A percentile compares a stretch with the other conserved stretches of the same genome.
Evolutionary conservation across 2,113 vertebrate species (phyloP).

Genomic region (Pollimyrus isidori): DNA sequence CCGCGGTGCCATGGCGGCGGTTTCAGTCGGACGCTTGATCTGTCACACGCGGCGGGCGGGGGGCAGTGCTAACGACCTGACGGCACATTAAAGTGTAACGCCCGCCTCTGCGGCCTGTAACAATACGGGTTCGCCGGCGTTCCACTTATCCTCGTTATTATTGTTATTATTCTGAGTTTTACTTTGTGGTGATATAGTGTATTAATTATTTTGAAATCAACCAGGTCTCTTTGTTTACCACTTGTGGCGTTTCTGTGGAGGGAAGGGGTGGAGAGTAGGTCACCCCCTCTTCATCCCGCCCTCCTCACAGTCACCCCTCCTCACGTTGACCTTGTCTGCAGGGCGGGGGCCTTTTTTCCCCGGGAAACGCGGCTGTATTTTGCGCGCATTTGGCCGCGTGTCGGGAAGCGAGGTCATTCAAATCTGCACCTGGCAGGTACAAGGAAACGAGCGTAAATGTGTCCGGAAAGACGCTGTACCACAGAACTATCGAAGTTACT

Average conservation of each 20-base stretch:
- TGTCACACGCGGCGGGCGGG: background rate
- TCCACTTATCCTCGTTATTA: background rate
- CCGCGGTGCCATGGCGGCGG: conserved; percentile 55
- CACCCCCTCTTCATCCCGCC: background rate
- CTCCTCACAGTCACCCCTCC: background rate
- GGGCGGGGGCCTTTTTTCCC: background rate
- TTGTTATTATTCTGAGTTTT: background rate
- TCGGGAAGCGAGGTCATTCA: background rate
- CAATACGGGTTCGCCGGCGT: background rate
- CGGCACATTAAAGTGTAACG: background rate
- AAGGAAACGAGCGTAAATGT: background rate
- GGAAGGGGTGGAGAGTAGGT: conserved; percentile 19
- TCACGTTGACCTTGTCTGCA: background rate
- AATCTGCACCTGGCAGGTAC: background rate
- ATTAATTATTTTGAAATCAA: background rate
- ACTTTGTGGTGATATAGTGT: background rate
- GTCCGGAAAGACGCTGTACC: background rate
- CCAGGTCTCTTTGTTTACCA: background rate
- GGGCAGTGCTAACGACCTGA: conserved; percentile 21
- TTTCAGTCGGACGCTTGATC: conserved; percentile 27
- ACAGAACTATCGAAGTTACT: background rate
- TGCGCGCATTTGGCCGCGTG: background rate
- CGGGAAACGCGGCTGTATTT: background rate
- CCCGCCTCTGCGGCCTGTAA: background rate
- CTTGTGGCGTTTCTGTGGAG: background rate